phyloP scores from a whole-genome alignment of 2,888 invertebrate genomes.

The Apocheima hispidaria region DNA sequence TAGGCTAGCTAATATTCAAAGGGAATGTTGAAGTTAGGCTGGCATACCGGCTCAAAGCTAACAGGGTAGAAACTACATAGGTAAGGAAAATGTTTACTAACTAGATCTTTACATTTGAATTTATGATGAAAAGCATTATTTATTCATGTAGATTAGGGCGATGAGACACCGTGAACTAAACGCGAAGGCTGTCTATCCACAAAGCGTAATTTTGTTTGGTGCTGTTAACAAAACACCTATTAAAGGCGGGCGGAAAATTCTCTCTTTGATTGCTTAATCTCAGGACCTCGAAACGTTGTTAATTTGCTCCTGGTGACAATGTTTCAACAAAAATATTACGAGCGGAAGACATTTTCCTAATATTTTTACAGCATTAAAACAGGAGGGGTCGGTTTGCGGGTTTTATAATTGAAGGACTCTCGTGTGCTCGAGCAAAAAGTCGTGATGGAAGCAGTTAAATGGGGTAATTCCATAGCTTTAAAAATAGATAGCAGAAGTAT shows the following conservation, averaged over 20 bases:
- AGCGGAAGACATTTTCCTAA: constrained; percentile 14
- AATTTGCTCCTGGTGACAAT: constrained; percentile 47
- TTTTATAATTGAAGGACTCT: constrained; percentile 15
- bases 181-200: constrained; percentile 32
- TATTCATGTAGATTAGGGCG: constrained; percentile 46
- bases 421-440: not conserved
- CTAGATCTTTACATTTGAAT: constrained; percentile 43
- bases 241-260: constrained; percentile 43
- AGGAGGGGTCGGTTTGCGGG: constrained; percentile 10
- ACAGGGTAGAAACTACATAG: constrained; percentile 19
- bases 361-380: constrained; percentile 19
- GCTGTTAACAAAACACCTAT: constrained; percentile 47
- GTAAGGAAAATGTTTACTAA: constrained; percentile 42
- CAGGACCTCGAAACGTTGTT: constrained; percentile 40
- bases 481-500: constrained; percentile 13
- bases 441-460: constrained; percentile 3
- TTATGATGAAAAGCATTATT: constrained; percentile 49
- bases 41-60: constrained; percentile 12
- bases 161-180: constrained; percentile 34
- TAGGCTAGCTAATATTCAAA: constrained; percentile 39
- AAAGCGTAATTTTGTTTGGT: constrained; percentile 43
- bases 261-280: constrained; percentile 55
- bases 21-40: constrained; percentile 38
- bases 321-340: constrained; percentile 48
- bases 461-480: not conserved